phyloP scores from a whole-genome alignment of 2,888 invertebrate species.

The Dendrolimus houi region DNA sequence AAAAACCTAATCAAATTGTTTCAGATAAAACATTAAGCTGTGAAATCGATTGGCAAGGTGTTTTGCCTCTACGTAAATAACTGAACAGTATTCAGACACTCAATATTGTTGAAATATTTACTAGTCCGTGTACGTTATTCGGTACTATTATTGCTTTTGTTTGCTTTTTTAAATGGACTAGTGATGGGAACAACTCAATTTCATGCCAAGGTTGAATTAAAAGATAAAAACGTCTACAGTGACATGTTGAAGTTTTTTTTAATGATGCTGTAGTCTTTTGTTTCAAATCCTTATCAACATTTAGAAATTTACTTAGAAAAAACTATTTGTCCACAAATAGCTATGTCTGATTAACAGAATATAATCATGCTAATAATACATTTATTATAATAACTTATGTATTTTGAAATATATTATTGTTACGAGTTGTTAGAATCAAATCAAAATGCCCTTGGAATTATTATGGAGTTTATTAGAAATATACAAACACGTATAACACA shows the following conservation, averaged over 20 bases:
- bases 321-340: too few relatives aligned
- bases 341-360: too few relatives aligned
- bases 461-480: too few relatives aligned
- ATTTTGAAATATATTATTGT: too few relatives aligned
- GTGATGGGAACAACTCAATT: neutral
- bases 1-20: neutral
- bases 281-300: too few relatives aligned
- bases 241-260: neutral
- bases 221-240: neutral
- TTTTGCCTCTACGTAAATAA: neutral
- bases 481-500: too few relatives aligned
- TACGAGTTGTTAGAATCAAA: too few relatives aligned
- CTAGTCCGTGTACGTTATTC: neutral
- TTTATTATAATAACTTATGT: too few relatives aligned
- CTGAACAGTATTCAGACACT: neutral
- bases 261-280: too few relatives aligned
- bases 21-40: neutral
- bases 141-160: neutral
- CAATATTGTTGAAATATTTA: neutral
- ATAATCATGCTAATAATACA: too few relatives aligned
- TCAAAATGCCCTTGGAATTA: too few relatives aligned
- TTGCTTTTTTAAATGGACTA: neutral
- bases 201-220: neutral
- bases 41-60: neutral
- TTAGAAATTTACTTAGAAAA: too few relatives aligned